Base-by-base conservation (phyloP, 2,113 vertebrate genomes). In the Phoenicopterus ruber region DNA sequence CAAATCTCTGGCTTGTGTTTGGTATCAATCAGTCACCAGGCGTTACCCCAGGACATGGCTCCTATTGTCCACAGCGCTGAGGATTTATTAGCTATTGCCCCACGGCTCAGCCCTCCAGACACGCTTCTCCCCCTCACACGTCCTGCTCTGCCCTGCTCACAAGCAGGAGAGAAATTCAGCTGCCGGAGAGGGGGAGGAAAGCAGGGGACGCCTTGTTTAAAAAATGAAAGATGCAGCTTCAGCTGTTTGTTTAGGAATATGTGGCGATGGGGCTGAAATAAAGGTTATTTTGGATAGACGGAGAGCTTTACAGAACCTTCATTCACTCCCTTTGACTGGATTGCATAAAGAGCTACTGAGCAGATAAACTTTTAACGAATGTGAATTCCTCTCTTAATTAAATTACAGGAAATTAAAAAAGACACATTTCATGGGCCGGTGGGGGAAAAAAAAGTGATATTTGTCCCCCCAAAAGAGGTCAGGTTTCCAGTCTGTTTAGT, bases 371-470 rank as follows among this genome's bases (percentile, higher is more conserved):
- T 73, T 34, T 88, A 93, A 94, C 2, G 50, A 93, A 94, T 18
- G 14, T 92, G 87, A 93, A 94, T 93, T 92, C 95, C 92, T 86
- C n/a, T 94, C 85, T 89, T 95, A 97, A 96, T 96, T 94, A 72
- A 87, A 96, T 90, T 55, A 73, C 86, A 95, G 92, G 92, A 95
- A 97, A 97, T 96, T 96, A 93, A 94, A 95, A 96, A 81, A 86
- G 94, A 88, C 62, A 52, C 67, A 38, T 89, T 94, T 90, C 57
- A 47, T 15, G 50, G 65, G 22, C 34, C 44, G 40, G 20, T 57
- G 70, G 40, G 32, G 40, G 13, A 1, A 9, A 17, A 83, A 90
- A 78, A 57, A 50, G 82, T 49, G 5, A 29, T 76, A 42, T 86
- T 89, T 94, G 47, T 92, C 66, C n/a, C 31, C 34, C 11, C 9